Evolutionary conservation across 2,888 invertebrate species (phyloP), one percentile per base, ranked within the genome.

Genomic region (Esperia sulphurella): DNA sequence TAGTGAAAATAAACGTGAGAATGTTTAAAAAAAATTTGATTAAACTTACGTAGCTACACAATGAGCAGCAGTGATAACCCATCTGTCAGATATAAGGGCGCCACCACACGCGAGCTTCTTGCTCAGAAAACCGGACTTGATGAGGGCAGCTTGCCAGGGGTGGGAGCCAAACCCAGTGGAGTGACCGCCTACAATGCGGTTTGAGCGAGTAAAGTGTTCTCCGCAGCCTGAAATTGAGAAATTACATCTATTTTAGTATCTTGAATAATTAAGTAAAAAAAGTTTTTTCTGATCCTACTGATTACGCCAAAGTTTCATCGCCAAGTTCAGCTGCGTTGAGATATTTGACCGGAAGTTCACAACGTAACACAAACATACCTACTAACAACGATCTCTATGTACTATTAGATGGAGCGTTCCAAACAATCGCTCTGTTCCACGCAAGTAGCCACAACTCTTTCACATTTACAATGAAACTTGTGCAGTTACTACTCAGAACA

Each of bases 141-240:
- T 96, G 14, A 97, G 92, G 0, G 97, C 97, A 1, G 96, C 97
- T 84, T 97, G 97, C 97, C 97, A 97, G 3, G 97, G 97, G 85
- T 97, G 97, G 8, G 96, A 95, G 1, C 96, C 97, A 70, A 97
- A 97, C 38, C 95, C 95, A 0, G 97, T 94, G 13, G 96, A 95
- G 64, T 96, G 96, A 0, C 97, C 97, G 1, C 97, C 97, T 0
- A 97, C 97, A 51, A 97, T 97, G 54, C 97, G 92, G 75, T 97
- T 97, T 29, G 96, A 95, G 37, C 97, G 91, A 0, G 96, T 94
- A 71, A 94, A 96, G 50, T 96, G 91, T 75, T 97, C 96, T 0
- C 97, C 97, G 68, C 97, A 97, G 81, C 96, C 97, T 97, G 90
- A 14, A 92, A 90, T 41, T 12, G 7, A 46, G 39, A 31, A 40